Evolutionary conservation across 1,140 invertebrate genomes (phyloP).

Genomic region (Rhysida immarginata): DNA sequence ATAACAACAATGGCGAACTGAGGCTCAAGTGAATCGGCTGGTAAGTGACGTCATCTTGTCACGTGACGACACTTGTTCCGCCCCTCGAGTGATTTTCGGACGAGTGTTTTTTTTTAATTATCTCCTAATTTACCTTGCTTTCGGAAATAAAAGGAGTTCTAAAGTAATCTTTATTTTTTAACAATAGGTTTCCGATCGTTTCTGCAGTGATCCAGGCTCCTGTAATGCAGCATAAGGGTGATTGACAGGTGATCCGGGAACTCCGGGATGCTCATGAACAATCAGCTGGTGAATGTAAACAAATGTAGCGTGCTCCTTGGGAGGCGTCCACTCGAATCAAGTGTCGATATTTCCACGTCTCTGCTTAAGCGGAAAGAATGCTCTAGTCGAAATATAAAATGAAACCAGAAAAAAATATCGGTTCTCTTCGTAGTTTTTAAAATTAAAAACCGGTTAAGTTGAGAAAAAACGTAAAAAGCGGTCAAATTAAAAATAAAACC

Average conservation of each 20-base stretch:
- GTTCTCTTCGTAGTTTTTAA: no score
- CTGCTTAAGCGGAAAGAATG: no score
- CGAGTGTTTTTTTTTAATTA: neutral
- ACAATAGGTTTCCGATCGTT: no score
- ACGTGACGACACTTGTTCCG: neutral
- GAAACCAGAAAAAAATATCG: no score
- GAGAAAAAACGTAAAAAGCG: no score
- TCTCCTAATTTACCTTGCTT: neutral
- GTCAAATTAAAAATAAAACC: no score
- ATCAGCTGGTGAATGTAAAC: slow-evolving; percentile 14
- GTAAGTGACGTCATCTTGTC: neutral
- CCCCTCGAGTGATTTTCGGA: neutral
- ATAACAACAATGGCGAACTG: slow-evolving; percentile 4
- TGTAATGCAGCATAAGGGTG: neutral
- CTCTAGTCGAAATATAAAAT: no score
- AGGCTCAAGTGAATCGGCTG: neutral
- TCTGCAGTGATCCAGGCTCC: neutral
- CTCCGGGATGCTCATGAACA: neutral
- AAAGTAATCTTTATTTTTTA: neutral
- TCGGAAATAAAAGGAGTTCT: neutral
- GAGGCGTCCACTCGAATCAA: no score
- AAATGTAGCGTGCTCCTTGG: slow-evolving; percentile 14
- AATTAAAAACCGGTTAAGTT: no score
- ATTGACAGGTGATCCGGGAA: neutral
- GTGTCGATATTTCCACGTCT: no score